Evolutionary conservation across 1,140 invertebrate genomes (phyloP).

Genomic region (Nymphalis io): DNA sequence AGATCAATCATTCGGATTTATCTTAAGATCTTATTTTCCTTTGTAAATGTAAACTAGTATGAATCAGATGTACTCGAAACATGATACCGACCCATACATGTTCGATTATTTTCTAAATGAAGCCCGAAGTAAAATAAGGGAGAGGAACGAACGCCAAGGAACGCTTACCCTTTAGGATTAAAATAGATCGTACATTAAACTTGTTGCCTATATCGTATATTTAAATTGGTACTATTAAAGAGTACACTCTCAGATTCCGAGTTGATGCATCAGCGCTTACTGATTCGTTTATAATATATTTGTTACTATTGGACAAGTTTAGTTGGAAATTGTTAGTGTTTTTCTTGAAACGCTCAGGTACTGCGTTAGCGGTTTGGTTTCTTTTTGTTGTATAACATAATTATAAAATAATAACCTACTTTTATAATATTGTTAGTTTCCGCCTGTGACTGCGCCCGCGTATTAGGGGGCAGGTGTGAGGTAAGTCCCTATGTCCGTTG

Average conservation of each 20-base stretch:
- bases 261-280: neutral
- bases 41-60: neutral
- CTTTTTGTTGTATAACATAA: no score
- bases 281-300: neutral
- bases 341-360: no score
- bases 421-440: no score
- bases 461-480: no score
- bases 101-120: conserved; percentile 16
- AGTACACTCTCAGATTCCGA: neutral
- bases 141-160: conserved; percentile 31
- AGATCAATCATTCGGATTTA: neutral
- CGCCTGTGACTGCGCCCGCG: no score
- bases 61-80: no score
- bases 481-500: no score
- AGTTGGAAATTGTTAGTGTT: no score
- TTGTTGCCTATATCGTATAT: conserved; percentile 19
- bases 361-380: no score
- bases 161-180: conserved; percentile 30
- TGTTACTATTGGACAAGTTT: neutral
- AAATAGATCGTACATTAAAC: conserved; percentile 33
- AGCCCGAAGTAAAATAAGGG: conserved; percentile 17
- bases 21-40: neutral
- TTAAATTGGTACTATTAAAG: neutral
- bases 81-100: neutral
- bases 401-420: no score